phyloP scores from a whole-genome alignment of 2,888 invertebrate species.

The Microlaimidae sp. region DNA sequence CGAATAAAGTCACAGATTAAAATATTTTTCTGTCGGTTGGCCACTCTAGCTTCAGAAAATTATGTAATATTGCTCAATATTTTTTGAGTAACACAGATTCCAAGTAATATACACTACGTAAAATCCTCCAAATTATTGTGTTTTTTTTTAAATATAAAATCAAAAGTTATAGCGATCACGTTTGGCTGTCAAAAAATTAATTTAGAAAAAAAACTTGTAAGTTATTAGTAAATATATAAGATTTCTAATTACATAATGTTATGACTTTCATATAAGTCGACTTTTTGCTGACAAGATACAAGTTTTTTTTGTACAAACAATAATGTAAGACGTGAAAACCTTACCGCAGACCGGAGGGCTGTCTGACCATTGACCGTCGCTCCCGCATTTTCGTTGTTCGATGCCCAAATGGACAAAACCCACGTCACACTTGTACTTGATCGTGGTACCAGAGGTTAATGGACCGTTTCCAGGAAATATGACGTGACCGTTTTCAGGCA shows the following conservation, averaged over 20 bases:
- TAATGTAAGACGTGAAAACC: not conserved
- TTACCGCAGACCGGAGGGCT: slow-evolving; percentile 26
- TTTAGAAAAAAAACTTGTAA: too few relatives aligned
- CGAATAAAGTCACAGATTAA: too few relatives aligned
- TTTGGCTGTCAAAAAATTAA: too few relatives aligned
- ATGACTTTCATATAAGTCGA: not conserved
- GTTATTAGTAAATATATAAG: not conserved
- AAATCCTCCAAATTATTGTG: too few relatives aligned
- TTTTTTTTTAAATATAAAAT: too few relatives aligned
- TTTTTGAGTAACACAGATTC: too few relatives aligned
- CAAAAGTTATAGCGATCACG: too few relatives aligned
- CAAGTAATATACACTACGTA: too few relatives aligned
- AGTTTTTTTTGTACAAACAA: not conserved
- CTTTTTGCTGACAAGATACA: not conserved
- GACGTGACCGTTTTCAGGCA: slow-evolving; percentile 53
- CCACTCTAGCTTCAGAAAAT: too few relatives aligned
- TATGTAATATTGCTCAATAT: too few relatives aligned
- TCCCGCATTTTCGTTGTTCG: slow-evolving; percentile 51
- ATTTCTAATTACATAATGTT: not conserved
- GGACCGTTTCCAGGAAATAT: slow-evolving; percentile 35
- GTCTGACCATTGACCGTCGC: slow-evolving; percentile 33
- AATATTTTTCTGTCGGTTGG: too few relatives aligned
- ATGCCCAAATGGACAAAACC: slow-evolving; percentile 73
- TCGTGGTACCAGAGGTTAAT: slow-evolving; percentile 58
- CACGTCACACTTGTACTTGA: slow-evolving; percentile 66